Base-by-base conservation (phyloP, 2,797 vertebrate genomes). In the Ctenopoma kingsleyae region DNA sequence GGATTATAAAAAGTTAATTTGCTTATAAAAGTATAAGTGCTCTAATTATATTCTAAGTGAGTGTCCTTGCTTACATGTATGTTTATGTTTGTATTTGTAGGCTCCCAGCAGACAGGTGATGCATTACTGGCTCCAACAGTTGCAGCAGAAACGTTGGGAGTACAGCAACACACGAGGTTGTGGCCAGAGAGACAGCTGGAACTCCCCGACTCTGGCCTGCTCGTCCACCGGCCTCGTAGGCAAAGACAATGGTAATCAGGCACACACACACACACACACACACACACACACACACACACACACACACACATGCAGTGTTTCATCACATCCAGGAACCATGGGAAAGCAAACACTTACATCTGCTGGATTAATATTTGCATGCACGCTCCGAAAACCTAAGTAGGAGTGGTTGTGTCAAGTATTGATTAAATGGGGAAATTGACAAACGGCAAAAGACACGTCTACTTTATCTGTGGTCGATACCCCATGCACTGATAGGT, bases 121-220 rank as follows among this genome's bases (percentile, higher is more conserved):
- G 97, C 94, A 95, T 2, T 98, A 94, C 86, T 99, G 98, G 98
- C 93, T 99, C 2, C 97, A 98, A 83, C 95, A 99, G 81, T 91
- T 99, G 35, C 98, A 99, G 72, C 98, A 99, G 93, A 99, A 97
- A 71, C 94, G 98, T 8, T 99, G 98, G 98, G 98, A 99, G 43
- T 97, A 96, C 74, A 97, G 96, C 81, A 98, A 94, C 85, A 93
- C 89, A 2, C 88, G 94, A 0, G 94, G 94, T 0, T 85, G 86
- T 0, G 93, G 93, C 0, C 93, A 95, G 57, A 91, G 96, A 78
- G 95, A 95, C 89, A 96, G 95, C 90, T 87, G 92, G 75, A 92
- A 89, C 17, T 95, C 95, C 7, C 95, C 96, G 0, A 92, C 92
- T 0, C 74, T 89, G 0, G 89, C 87, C 2, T 88, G 93, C 71